A percentile compares a stretch with the other conserved stretches of the same genome.
Conservation (phyloP, 1,140 invertebrate species). For the Drosophila busckii region DNA sequence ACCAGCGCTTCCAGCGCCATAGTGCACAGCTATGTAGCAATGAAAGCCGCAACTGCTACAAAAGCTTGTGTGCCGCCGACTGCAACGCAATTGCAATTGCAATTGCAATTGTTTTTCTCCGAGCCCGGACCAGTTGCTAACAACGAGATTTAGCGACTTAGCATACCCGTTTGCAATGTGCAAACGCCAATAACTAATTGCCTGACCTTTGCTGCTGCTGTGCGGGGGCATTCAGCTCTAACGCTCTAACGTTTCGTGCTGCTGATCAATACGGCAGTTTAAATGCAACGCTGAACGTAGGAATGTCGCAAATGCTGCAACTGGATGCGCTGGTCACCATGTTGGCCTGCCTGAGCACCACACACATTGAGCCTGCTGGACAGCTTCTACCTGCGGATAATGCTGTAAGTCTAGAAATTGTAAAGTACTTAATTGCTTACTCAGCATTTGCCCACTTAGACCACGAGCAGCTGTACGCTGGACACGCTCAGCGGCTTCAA, state of each 20-base stretch:
- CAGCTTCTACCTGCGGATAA: constrained; percentile 23
- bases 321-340: constrained; percentile 61
- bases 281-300: constrained; percentile 8
- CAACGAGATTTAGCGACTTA: constrained; percentile 6
- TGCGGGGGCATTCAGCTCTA: background rate
- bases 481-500: constrained; percentile 31
- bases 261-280: too few species aligned
- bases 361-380: constrained; percentile 36
- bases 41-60: background rate
- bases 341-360: constrained; percentile 59
- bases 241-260: too few species aligned
- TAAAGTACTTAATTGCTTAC: too few species aligned
- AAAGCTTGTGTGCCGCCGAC: constrained; percentile 17
- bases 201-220: constrained; percentile 19
- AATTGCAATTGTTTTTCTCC: background rate
- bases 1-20: constrained; percentile 54
- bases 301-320: constrained; percentile 50
- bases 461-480: constrained; percentile 23
- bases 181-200: background rate
- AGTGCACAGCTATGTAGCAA: background rate
- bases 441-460: too few species aligned
- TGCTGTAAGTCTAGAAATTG: constrained; percentile 29
- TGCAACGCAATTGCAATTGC: constrained; percentile 21
- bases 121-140: constrained; percentile 1
- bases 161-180: constrained; percentile 34